Percentiles rank a stretch among this genome's conserved stretches.
phyloP scores from a whole-genome alignment of 37 sponge, comb jelly and placozoan species.

The Bolinopsis microptera region DNA sequence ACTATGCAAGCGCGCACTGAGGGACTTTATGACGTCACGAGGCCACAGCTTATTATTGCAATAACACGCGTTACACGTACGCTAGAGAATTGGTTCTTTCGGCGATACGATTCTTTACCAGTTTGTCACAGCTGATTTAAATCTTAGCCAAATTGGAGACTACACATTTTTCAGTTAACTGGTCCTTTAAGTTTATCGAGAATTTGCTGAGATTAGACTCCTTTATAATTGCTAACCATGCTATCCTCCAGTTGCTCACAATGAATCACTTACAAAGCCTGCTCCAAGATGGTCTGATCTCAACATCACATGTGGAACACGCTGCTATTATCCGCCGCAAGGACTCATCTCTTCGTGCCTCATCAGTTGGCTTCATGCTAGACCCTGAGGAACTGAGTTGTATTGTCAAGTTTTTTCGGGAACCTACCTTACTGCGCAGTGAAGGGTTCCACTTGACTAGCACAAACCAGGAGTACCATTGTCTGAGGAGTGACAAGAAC shows the following conservation, averaged over 20 bases:
- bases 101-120: no score
- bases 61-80: no score
- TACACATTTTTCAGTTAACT: no score
- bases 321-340: slow-evolving; percentile 75
- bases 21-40: no score
- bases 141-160: no score
- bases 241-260: background rate
- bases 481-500: slow-evolving; percentile 79
- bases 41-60: no score
- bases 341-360: slow-evolving; percentile 75
- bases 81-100: no score
- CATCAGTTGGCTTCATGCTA: slow-evolving; percentile 75
- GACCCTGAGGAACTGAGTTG: slow-evolving; percentile 70
- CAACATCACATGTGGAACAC: slow-evolving; percentile 84
- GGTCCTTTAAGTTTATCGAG: no score
- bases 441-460: slow-evolving; percentile 81
- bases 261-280: slow-evolving; percentile 77
- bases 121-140: no score
- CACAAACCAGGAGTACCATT: slow-evolving; percentile 69
- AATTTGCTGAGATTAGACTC: no score
- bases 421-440: slow-evolving; percentile 69
- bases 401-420: slow-evolving; percentile 67
- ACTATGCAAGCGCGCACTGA: no score
- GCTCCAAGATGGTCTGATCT: slow-evolving; percentile 75
- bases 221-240: no score